Base-by-base conservation (phyloP, 2,113 vertebrate genomes). In the Formicarius rufipectus region DNA sequence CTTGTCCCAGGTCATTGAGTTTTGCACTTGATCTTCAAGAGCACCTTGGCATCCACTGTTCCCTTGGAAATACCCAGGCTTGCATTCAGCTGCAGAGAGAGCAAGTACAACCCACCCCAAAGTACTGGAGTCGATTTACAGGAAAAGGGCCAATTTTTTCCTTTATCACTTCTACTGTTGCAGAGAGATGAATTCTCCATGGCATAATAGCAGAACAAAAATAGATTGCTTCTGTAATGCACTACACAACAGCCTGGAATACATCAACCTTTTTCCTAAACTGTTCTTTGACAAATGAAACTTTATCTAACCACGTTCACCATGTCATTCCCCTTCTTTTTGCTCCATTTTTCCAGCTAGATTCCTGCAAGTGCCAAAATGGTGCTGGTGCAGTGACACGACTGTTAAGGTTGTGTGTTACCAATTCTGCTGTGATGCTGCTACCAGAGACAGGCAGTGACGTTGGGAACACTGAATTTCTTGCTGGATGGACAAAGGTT, bases 191-290 rank as follows among this genome's bases (percentile, higher is more conserved):
- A 96, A 94, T 95, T 96, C 92, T 96, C 95, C 86, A 56, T 59
- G 84, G 96, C 81, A 96, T 94, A 94, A 96, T 79, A 88, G 94
- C 94, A 93, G 95, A 95, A 89, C 95, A 95, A 92, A 95, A 97
- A 96, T 95, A 97, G 87, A 97, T 94, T 96, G 95, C 95, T 93
- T 96, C 94, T 93, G 77, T 95, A 96, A 93, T 94, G 59, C 59
- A 45, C 96, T 80, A 59, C 39, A 92, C 80, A 94, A 87, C 87
- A 66, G 77, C 31, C 84, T 94, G 92, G 95, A 95, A 95, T 92
- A 28, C 77, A 95, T 92, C 90, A 94, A 71, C 87, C 52, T 74
- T 83, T 84, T 82, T 49, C 79, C 89, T 80, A 90, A 83, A 63
- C 37, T 4, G 27, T 87, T 82, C 88, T 83, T 83, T 91, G 90